phyloP scores from a whole-genome alignment of 2,113 vertebrate species.

The Mesoclemmys tuberculata region DNA sequence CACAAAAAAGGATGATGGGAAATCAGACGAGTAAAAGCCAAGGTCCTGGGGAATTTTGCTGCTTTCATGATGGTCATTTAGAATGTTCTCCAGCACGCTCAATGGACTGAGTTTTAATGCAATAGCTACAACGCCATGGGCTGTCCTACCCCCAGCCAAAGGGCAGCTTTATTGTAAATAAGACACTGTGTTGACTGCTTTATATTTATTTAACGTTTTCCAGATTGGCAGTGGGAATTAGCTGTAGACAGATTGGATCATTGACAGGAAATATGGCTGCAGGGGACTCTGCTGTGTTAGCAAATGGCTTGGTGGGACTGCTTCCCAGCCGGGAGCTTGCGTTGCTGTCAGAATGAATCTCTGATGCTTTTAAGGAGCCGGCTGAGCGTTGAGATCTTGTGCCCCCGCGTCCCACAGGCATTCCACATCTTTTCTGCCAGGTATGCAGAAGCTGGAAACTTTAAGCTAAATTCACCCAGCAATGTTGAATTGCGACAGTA shows the following conservation, averaged over 20 bases:
- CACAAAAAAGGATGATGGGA: background rate
- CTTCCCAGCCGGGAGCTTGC: background rate
- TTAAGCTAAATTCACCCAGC: background rate
- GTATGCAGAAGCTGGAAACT: background rate
- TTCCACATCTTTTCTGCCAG: background rate
- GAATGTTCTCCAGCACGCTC: background rate
- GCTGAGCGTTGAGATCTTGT: background rate
- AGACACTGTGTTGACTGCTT: background rate
- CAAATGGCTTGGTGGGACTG: background rate
- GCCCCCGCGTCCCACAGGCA: too few relatives aligned
- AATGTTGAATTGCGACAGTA: background rate
- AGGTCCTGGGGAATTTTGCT: background rate
- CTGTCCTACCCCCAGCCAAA: background rate
- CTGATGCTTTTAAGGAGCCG: background rate
- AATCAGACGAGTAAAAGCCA: constrained; percentile 58
- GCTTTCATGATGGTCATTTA: background rate
- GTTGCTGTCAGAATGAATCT: background rate
- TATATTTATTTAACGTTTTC: background rate
- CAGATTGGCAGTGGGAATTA: background rate
- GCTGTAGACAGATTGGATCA: background rate
- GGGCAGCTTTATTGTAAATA: background rate
- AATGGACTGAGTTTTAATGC: background rate
- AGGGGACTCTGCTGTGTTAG: background rate
- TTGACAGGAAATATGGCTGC: background rate
- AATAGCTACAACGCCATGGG: background rate